These are phyloP conservation scores for Eristalis intricaria DNA, from an alignment of 2,888 invertebrate genomes.

Conservation along the genomic window DNA sequence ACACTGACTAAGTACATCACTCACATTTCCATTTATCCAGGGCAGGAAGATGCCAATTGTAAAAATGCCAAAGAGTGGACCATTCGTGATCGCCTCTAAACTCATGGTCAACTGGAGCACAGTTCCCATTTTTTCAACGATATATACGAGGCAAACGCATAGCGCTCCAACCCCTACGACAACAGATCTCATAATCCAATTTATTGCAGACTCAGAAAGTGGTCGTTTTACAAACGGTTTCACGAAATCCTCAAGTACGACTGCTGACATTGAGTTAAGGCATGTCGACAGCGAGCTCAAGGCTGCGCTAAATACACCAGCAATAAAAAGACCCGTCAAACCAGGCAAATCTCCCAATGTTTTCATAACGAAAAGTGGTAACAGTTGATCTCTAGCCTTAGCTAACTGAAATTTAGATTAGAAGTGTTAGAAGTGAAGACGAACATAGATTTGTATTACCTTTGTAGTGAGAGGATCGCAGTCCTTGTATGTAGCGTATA, in stretches of 20 bases:
- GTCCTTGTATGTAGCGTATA: slow-evolving; percentile 85
- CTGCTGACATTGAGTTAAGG: slow-evolving; percentile 89
- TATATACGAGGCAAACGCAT: slow-evolving; percentile 86
- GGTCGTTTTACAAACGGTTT: slow-evolving; percentile 84
- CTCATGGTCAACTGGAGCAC: slow-evolving; percentile 87
- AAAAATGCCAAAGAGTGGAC: slow-evolving; percentile 86
- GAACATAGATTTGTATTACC: slow-evolving; percentile 76
- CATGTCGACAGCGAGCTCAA: slow-evolving; percentile 90
- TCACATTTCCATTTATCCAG: slow-evolving; percentile 85
- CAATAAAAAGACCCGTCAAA: slow-evolving; percentile 92
- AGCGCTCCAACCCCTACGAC: slow-evolving; percentile 87
- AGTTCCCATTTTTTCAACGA: slow-evolving; percentile 90
- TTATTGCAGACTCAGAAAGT: slow-evolving; percentile 82
- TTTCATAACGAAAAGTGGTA: slow-evolving; percentile 94
- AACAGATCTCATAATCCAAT: slow-evolving; percentile 86
- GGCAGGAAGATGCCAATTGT: slow-evolving; percentile 87
- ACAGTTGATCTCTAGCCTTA: slow-evolving; percentile 88
- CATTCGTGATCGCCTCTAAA: slow-evolving; percentile 87
- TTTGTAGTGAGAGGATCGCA: slow-evolving; percentile 86
- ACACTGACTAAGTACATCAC: slow-evolving; percentile 38
- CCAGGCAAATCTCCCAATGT: slow-evolving; percentile 89
- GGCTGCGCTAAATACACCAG: slow-evolving; percentile 95
- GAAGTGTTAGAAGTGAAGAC: not conserved
- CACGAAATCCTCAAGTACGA: slow-evolving; percentile 88
- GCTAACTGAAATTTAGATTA: slow-evolving; percentile 82